These are phyloP conservation scores for Gymnothorax reevesii DNA, from an alignment of 2,797 vertebrate species.

Conservation along the genomic window DNA sequence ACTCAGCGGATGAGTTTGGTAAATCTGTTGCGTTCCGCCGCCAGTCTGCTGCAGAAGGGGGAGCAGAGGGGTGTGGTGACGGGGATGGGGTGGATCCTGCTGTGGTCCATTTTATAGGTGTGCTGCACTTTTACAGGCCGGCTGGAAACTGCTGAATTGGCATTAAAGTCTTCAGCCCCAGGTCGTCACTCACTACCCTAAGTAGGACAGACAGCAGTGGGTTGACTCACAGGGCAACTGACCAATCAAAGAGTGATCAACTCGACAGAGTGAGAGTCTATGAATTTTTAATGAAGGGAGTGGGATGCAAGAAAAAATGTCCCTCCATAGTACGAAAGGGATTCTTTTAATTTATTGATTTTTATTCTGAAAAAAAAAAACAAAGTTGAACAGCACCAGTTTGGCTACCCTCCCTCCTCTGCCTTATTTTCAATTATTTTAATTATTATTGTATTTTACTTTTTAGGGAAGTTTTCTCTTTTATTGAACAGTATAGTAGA, in stretches of 20 bases:
- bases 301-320: no score
- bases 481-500: no score
- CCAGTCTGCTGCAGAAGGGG: conserved; percentile 32
- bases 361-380: no score
- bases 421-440: no score
- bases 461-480: no score
- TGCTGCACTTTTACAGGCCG: conserved; percentile 36
- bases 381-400: no score
- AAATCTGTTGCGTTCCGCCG: conserved; percentile 34
- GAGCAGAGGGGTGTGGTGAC: not conserved
- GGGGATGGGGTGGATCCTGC: conserved; percentile 15
- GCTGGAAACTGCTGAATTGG: conserved; percentile 8
- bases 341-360: no score
- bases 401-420: no score
- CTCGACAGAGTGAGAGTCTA: no score
- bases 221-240: not conserved
- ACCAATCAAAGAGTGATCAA: not conserved
- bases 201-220: not conserved
- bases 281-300: no score
- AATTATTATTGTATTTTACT: no score
- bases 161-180: not conserved
- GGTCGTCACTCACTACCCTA: not conserved
- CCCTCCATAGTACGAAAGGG: no score
- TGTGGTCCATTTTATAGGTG: conserved; percentile 26
- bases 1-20: conserved; percentile 25